Percentiles rank a stretch among this genome's conserved stretches.
Conservation (phyloP, 2,797 vertebrate genomes). For the Takifugu ocellatus region DNA sequence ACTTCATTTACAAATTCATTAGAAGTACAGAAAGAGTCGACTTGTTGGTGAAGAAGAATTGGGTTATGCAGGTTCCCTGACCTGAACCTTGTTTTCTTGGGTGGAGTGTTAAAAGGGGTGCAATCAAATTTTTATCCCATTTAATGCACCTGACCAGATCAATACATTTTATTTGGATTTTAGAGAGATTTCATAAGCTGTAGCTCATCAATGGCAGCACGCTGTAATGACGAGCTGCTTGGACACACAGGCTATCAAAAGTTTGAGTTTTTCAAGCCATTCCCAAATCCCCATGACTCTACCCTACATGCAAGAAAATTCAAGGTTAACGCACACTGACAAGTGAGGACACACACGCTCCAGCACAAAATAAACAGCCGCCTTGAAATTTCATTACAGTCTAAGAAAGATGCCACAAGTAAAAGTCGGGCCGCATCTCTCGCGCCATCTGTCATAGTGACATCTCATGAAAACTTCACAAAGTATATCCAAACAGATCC, state of each 20-base stretch:
- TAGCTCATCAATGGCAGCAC: constrained; percentile 32
- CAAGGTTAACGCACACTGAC: constrained; percentile 10
- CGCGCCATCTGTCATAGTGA: constrained; percentile 55
- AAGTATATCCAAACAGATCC: constrained; percentile 38
- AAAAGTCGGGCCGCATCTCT: constrained; percentile 41
- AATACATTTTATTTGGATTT: constrained; percentile 55
- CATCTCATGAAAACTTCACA: constrained; percentile 33
- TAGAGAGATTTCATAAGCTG: constrained; percentile 36
- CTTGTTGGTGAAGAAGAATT: constrained; percentile 43
- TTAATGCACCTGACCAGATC: constrained; percentile 56
- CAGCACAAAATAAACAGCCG: constrained; percentile 13
- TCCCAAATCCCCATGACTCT: not conserved
- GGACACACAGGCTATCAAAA: not conserved
- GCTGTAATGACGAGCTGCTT: constrained; percentile 6
- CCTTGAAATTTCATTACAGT: constrained; percentile 46
- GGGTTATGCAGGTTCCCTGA: constrained; percentile 42
- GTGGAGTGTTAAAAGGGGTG: no score
- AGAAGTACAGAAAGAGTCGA: constrained; percentile 80
- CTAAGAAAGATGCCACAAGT: constrained; percentile 47
- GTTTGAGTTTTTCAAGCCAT: not conserved
- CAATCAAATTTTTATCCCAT: no score
- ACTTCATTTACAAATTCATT: constrained; percentile 86
- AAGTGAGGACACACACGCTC: not conserved
- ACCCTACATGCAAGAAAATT: constrained; percentile 1
- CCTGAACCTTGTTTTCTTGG: constrained; percentile 18